Evolutionary conservation across 2,888 invertebrate species (phyloP).

Genomic region (Prosopocoilus inquinatus): DNA sequence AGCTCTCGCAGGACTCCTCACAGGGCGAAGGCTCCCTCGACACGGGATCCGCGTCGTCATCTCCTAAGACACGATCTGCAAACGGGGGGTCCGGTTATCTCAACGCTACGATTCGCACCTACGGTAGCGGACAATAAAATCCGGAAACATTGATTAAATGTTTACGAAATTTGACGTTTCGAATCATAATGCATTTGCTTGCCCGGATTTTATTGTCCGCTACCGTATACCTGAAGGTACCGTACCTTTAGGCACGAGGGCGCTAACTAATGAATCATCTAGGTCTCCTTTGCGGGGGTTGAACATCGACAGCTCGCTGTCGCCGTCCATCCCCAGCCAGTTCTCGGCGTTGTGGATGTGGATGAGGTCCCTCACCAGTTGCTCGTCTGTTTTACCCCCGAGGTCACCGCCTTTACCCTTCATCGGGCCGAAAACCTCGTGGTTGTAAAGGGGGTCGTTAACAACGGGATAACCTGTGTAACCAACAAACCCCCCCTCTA

Average conservation of each 20-base stretch:
- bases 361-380: slow-evolving; percentile 83
- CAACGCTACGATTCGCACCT: background rate
- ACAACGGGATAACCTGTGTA: slow-evolving; percentile 88
- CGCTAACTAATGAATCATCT: slow-evolving; percentile 57
- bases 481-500: background rate
- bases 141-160: no score
- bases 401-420: slow-evolving; percentile 88
- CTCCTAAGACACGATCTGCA: slow-evolving; percentile 51
- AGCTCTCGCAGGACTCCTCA: slow-evolving; percentile 55
- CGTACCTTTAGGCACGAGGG: slow-evolving; percentile 47
- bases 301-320: slow-evolving; percentile 79
- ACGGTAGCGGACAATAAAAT: no score
- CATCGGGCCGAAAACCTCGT: slow-evolving; percentile 89
- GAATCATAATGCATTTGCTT: no score
- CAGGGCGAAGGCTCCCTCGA: slow-evolving; percentile 73
- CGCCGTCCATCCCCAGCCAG: slow-evolving; percentile 89
- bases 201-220: no score
- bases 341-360: slow-evolving; percentile 92
- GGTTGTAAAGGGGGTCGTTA: slow-evolving; percentile 97
- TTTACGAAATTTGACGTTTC: no score
- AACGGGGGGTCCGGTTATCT: background rate
- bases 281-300: slow-evolving; percentile 64
- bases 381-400: slow-evolving; percentile 85
- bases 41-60: slow-evolving; percentile 63
- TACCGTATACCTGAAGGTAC: background rate